phyloP scores from a whole-genome alignment of 2,113 vertebrate genomes.

The Pimephales promelas region DNA sequence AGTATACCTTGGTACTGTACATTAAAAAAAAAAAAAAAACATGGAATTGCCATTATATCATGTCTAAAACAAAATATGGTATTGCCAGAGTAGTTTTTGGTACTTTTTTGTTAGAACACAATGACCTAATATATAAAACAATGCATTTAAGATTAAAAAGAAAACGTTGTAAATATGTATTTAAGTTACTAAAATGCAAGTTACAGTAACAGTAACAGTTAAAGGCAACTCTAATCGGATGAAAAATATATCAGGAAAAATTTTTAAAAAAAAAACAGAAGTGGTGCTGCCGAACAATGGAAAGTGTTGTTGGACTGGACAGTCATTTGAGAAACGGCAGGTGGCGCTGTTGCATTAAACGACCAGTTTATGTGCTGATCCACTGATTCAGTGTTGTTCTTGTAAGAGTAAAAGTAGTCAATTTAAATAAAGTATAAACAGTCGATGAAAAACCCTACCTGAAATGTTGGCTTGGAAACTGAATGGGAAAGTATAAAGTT shows the following conservation, averaged over 20 bases:
- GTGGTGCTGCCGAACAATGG: background rate
- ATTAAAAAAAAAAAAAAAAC: background rate
- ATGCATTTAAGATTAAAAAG: background rate
- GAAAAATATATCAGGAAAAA: background rate
- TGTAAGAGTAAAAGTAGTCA: background rate
- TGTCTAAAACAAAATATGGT: background rate
- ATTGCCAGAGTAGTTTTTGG: constrained; percentile 13
- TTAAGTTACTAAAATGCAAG: background rate
- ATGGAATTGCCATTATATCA: constrained; percentile 7
- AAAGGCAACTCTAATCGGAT: background rate
- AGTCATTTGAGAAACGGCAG: background rate
- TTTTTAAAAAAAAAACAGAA: background rate
- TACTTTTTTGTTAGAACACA: background rate
- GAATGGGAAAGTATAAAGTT: background rate
- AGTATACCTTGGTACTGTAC: background rate
- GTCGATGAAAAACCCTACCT: background rate
- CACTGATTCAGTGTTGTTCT: background rate
- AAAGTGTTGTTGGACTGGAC: background rate
- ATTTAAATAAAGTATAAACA: background rate
- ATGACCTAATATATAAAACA: background rate
- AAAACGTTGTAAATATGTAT: background rate
- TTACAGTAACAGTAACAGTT: background rate
- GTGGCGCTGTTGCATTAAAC: constrained; percentile 31
- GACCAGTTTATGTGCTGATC: background rate
- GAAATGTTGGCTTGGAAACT: background rate